Percentiles rank a stretch among this genome's conserved stretches.
Evolutionary conservation across 2,797 vertebrate genomes (phyloP).

Genomic region (Catostomus latipinnis): DNA sequence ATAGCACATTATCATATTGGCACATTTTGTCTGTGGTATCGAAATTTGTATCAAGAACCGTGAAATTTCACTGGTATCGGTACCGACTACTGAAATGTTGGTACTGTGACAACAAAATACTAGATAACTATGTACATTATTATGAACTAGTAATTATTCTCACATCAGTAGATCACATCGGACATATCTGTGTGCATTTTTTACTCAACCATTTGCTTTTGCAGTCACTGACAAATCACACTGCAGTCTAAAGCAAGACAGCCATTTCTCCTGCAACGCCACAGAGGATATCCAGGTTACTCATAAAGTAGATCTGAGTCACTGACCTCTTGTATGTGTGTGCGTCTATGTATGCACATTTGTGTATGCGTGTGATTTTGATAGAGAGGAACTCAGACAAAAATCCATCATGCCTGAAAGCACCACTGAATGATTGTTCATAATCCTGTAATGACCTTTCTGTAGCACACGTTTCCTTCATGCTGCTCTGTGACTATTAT

Average conservation of each 20-base stretch:
- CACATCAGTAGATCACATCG: neutral
- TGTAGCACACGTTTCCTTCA: constrained; percentile 24
- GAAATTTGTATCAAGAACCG: no score
- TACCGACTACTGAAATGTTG: no score
- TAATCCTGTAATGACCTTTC: constrained; percentile 73
- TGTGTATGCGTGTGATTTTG: constrained; percentile 38
- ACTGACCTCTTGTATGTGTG: constrained; percentile 48
- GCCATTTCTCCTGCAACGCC: neutral
- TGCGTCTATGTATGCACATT: constrained; percentile 22
- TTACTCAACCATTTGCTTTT: constrained; percentile 6
- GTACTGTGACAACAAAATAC: no score
- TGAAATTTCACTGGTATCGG: no score
- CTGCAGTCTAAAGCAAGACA: constrained; percentile 13
- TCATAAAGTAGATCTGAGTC: constrained; percentile 62
- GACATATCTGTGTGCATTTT: neutral
- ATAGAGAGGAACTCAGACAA: constrained; percentile 43
- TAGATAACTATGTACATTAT: no score
- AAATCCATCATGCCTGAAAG: constrained; percentile 37
- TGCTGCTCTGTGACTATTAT: constrained; percentile 65
- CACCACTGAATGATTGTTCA: constrained; percentile 63
- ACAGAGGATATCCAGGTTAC: constrained; percentile 69
- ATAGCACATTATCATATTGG: no score
- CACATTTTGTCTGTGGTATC: no score
- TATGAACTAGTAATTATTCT: no score
- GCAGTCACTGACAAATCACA: neutral